Conservation (phyloP, 2,888 invertebrate genomes). For the Sipha maydis region DNA sequence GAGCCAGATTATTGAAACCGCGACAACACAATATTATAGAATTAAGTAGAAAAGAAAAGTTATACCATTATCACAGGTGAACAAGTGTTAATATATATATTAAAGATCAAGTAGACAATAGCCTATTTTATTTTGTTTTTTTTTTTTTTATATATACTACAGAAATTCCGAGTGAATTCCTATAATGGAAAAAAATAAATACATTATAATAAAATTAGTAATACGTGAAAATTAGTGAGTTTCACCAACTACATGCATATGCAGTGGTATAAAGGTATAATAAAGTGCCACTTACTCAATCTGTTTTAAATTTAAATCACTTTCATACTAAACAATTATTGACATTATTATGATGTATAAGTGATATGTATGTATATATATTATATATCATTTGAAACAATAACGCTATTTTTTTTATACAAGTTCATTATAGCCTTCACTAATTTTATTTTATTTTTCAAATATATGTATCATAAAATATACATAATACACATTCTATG, state of each 20-base stretch:
- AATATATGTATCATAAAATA: no score
- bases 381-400: no score
- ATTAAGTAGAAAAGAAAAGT: slow-evolving; percentile 23
- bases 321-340: background rate
- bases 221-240: background rate
- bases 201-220: slow-evolving; percentile 21
- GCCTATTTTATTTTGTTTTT: background rate
- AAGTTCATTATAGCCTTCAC: no score
- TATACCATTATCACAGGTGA: slow-evolving; percentile 16
- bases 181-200: background rate
- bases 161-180: background rate
- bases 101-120: slow-evolving; percentile 31
- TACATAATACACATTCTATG: no score
- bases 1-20: slow-evolving; percentile 24
- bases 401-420: no score
- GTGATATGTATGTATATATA: no score
- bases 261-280: background rate
- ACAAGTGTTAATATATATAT: slow-evolving; percentile 24
- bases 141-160: background rate
- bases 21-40: slow-evolving; percentile 20
- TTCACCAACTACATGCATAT: background rate
- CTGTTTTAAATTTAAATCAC: background rate
- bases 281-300: background rate
- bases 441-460: no score
- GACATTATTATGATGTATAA: background rate